Conservation (phyloP, 64 coral and sea anemone genomes). For the Pachyseris speciosa region DNA sequence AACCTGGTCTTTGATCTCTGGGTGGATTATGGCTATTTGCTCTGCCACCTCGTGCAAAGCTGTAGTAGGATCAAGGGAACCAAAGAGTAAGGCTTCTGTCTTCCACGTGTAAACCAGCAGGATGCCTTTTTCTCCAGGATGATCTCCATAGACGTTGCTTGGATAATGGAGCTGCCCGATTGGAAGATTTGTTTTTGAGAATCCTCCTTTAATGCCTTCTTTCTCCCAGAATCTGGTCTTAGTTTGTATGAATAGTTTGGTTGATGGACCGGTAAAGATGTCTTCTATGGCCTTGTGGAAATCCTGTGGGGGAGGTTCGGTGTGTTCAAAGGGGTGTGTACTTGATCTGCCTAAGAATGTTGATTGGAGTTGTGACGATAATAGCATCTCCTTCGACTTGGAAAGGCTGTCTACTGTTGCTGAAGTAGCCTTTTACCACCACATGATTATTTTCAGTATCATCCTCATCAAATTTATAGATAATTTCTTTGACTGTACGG, state of each 20-base stretch:
- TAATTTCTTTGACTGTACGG: conserved; percentile 23
- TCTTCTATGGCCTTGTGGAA: conserved; percentile 47
- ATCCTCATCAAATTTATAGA: neutral
- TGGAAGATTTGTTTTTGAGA: conserved; percentile 70
- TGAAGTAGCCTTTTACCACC: conserved; percentile 2
- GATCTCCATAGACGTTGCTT: neutral
- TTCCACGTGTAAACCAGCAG: conserved; percentile 62
- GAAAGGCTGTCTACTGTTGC: neutral
- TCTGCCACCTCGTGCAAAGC: conserved; percentile 15
- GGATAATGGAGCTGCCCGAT: conserved; percentile 57
- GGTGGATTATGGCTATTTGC: conserved; percentile 35
- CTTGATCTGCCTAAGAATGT: conserved; percentile 41
- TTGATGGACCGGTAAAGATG: conserved; percentile 46
- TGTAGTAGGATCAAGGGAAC: neutral
- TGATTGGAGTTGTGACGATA: conserved; percentile 41
- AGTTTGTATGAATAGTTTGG: conserved; percentile 50
- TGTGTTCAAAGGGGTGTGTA: neutral
- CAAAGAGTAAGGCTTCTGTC: conserved; percentile 44
- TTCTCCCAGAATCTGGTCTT: conserved; percentile 48
- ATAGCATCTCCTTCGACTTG: conserved; percentile 29
- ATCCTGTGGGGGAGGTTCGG: neutral
- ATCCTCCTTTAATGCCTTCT: conserved; percentile 40
- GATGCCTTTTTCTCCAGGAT: conserved; percentile 12
- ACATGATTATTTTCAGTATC: conserved; percentile 12
- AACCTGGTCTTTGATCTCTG: conserved; percentile 44